A percentile compares a stretch with the other conserved stretches of the same genome.
These are phyloP conservation scores for Melitaea athalia DNA, from an alignment of 2,888 invertebrate species.

Conservation along the genomic window DNA sequence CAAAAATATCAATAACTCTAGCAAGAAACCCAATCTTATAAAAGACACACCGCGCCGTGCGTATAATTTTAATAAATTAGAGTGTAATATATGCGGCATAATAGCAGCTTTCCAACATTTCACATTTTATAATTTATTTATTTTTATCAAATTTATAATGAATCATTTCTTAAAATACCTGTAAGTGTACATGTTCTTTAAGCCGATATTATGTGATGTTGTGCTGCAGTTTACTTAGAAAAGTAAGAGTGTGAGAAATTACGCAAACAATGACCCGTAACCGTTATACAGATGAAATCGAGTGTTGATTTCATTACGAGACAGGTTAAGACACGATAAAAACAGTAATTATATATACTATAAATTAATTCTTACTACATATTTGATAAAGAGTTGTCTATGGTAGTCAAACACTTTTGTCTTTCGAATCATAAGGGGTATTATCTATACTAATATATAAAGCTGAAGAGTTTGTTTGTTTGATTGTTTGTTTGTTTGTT, in stretches of 20 bases:
- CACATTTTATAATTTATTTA: no score
- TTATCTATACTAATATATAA: no score
- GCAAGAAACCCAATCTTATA: no score
- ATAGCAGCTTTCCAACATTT: no score
- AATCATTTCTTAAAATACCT: neutral
- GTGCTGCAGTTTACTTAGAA: slow-evolving; percentile 31
- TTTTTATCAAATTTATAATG: neutral
- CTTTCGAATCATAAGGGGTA: no score
- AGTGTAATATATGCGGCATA: no score
- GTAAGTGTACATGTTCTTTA: slow-evolving; percentile 26
- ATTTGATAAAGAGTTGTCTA: no score
- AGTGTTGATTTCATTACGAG: slow-evolving; percentile 25
- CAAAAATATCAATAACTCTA: no score
- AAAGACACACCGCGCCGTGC: no score
- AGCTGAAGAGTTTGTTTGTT: neutral
- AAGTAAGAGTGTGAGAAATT: slow-evolving; percentile 45
- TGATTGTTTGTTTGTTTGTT: no score
- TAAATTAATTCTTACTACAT: neutral
- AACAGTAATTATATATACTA: slow-evolving; percentile 13
- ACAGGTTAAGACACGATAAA: slow-evolving; percentile 18
- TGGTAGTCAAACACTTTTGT: no score
- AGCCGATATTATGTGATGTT: slow-evolving; percentile 37
- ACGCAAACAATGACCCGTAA: slow-evolving; percentile 40
- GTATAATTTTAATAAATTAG: no score
- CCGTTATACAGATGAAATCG: slow-evolving; percentile 28